A percentile compares a stretch with the other conserved stretches of the same genome.
These are phyloP conservation scores for Acanthurus lineatus DNA, from an alignment of 2,797 vertebrate genomes.

Conservation along the genomic window DNA sequence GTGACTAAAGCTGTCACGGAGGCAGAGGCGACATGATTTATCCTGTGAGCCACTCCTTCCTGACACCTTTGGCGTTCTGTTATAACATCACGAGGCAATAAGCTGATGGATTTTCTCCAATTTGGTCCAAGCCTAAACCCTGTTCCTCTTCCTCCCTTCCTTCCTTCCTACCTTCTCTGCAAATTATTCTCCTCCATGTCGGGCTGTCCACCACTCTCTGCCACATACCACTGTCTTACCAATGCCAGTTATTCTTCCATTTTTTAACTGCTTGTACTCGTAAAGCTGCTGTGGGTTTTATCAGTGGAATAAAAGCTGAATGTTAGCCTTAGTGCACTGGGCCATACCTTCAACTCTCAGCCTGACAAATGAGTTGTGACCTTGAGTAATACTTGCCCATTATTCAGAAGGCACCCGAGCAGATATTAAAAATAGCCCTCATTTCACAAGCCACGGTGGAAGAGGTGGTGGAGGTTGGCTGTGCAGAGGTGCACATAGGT, in stretches of 20 bases:
- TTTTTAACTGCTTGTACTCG: conserved; percentile 76
- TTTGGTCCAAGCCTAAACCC: conserved; percentile 46
- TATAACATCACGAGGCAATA: conserved; percentile 77
- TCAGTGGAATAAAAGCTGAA: conserved; percentile 79
- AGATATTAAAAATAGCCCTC: conserved; percentile 88
- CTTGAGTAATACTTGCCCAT: conserved; percentile 87
- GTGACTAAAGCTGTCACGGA: conserved; percentile 78
- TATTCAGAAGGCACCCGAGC: conserved; percentile 85
- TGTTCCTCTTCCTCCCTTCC: conserved; percentile 25
- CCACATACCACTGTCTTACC: conserved; percentile 56
- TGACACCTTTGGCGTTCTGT: conserved; percentile 76
- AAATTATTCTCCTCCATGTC: conserved; percentile 55
- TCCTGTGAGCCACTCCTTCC: conserved; percentile 75
- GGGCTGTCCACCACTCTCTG: conserved; percentile 49
- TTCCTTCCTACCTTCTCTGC: conserved; percentile 15
- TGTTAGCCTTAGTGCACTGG: conserved; percentile 78
- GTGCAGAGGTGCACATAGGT: conserved; percentile 46
- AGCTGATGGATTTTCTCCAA: conserved; percentile 79
- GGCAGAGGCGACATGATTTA: conserved; percentile 77
- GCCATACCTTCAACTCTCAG: conserved; percentile 81
- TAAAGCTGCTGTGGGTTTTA: conserved; percentile 82
- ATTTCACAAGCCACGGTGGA: conserved; percentile 78
- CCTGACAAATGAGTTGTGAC: conserved; percentile 87
- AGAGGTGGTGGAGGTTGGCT: conserved; percentile 42
- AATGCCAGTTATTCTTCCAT: conserved; percentile 70